Base-by-base conservation (phyloP, 2,888 invertebrate species). In the Meteorus cinctellus region DNA sequence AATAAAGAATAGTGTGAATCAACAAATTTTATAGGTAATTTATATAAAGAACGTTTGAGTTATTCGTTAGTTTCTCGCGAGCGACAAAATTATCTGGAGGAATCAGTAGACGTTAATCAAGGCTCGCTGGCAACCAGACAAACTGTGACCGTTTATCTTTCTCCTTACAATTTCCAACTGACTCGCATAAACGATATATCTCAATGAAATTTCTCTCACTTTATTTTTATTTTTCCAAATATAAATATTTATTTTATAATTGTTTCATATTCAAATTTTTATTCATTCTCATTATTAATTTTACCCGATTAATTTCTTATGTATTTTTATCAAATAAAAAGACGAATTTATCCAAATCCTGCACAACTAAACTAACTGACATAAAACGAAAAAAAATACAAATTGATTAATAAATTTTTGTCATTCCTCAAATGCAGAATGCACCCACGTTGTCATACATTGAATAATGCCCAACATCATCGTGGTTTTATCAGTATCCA, bases 91-190 rank as follows among this genome's bases (percentile, higher is more conserved):
- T 59, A 74, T 74, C 72, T 72, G 24, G n/a, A 34, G 27, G 48
- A 72, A 76, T 72, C 76, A 34, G 67, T 27, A 14, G 51, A 51
- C 63, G 41, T 72, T 55, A 68, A 71, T 76, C 68, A 63, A 60
- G 36, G 36, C n/a, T 36, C 31, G 41, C 36, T 66, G 36, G 36
- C 66, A 48, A 48, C 48, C n/a, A 66, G 41, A 66, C 36, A 24
- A 36, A 24, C 66, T 66, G 36, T 24, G 66, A 66, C 66, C 66
- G 66, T 66, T 66, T 66, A 24, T 36, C 36, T 66, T 24, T 36
- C 41, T 41, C n/a, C 66, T 34, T 19, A 48, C 48, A 48, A 48
- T 48, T 41, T 48, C 48, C 48, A 48, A 48, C 48, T 4, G n/a
- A 4, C 48, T n/a, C 48, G n/a, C 5, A 48, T 48, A 48, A 24